Evolutionary conservation across 2,888 invertebrate genomes (phyloP), one percentile per base, ranked within the genome.

Genomic region (Pyrrhosoma nymphula): DNA sequence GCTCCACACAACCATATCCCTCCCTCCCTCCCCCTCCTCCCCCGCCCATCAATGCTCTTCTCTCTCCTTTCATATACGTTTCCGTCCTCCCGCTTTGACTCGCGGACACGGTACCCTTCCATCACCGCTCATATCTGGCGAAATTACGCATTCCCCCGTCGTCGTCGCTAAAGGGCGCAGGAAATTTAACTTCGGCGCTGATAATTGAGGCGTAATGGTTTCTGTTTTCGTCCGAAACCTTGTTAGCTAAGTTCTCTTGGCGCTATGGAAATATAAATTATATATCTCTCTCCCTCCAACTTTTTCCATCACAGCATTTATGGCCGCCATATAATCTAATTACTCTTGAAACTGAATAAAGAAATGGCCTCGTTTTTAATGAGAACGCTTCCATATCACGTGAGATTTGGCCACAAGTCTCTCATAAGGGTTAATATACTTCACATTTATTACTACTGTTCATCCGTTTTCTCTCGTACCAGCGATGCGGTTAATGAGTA

Each of bases 121-220:
- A 89, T 89, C 89, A 89, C 23, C 55, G 26, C 56, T 89, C 89
- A 56, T 89, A 56, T n/a, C 89, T 89, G 39, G 88, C 39, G 88
- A 47, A 89, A 89, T 89, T 89, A 55, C 55, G 55, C 89, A 89
- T 89, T 89, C 89, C 55, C 56, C 82, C 82, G 30, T 82, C 75
- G 30, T 82, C 30, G 89, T 56, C 89, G 26, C 55, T n/a, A 89
- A 56, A 89, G 89, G 56, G 47, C 26, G n/a, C 89, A 89, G 89
- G 56, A 89, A 89, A 89, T 89, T 89, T 56, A 89, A 89, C 56
- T 89, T 89, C 89, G 23, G 56, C 18, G 12, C 82, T 35, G 18
- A 56, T 89, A 89, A 89, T 89, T 89, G 89, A 89, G 89, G n/a
- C 47, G 56, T 56, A 89, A 47, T 89, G n/a, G 47, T 89, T 89